Conservation (phyloP, 2,888 invertebrate genomes). For the Polymixis flavicincta region DNA sequence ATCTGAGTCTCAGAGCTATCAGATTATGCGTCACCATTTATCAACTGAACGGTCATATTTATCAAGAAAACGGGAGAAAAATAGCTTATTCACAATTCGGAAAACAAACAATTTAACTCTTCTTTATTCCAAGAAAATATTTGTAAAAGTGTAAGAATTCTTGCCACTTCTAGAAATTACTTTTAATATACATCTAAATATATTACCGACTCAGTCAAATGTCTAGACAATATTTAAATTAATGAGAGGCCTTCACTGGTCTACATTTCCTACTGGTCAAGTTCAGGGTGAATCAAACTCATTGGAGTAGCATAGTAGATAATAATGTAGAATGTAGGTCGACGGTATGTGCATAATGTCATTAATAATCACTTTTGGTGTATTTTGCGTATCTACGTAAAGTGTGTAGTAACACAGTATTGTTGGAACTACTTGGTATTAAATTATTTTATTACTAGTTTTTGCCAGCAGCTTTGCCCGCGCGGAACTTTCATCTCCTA, state of each 20-base stretch:
- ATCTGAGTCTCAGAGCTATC: slow-evolving; percentile 25
- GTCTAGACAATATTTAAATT: slow-evolving; percentile 35
- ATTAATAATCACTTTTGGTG: slow-evolving; percentile 22
- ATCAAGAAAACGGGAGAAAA: slow-evolving; percentile 22
- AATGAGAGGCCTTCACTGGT: slow-evolving; percentile 47
- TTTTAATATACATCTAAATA: neutral
- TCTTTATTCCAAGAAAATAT: slow-evolving; percentile 25
- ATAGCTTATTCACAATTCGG: neutral
- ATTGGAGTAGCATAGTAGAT: slow-evolving; percentile 11
- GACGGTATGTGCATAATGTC: slow-evolving; percentile 28
- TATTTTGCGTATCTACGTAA: neutral
- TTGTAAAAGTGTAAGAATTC: neutral
- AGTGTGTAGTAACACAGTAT: slow-evolving; percentile 4
- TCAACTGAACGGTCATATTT: slow-evolving; percentile 30
- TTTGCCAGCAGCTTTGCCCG: too few species aligned
- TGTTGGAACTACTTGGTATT: neutral
- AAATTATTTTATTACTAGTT: neutral
- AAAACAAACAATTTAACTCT: slow-evolving; percentile 12
- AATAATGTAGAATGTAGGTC: slow-evolving; percentile 32
- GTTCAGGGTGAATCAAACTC: slow-evolving; percentile 51
- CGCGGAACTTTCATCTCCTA: too few species aligned
- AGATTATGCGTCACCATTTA: slow-evolving; percentile 34
- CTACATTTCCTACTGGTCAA: slow-evolving; percentile 40
- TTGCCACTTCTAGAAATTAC: neutral
- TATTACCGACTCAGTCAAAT: neutral